Percentiles rank a stretch among this genome's conserved stretches.
phyloP scores from a whole-genome alignment of 2,113 vertebrate genomes.

The Xiphophorus couchianus region DNA sequence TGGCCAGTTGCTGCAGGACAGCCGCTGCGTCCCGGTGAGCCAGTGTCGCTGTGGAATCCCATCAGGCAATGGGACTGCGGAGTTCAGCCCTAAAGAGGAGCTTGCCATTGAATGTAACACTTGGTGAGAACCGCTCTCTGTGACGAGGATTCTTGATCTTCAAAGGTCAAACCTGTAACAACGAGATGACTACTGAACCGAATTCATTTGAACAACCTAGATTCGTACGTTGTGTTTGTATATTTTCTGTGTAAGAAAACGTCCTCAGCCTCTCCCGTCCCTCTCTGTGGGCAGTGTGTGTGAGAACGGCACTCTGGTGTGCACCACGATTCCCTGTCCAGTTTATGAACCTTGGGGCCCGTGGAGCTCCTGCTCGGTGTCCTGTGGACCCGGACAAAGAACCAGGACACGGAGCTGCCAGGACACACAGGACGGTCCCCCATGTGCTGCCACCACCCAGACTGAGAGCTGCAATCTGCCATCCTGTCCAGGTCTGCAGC shows the following conservation, averaged over 20 bases:
- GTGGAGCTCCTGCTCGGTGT: constrained; percentile 84
- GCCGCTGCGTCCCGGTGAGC: constrained; percentile 76
- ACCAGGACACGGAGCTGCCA: constrained; percentile 78
- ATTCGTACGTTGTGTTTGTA: neutral
- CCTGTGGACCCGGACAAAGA: constrained; percentile 80
- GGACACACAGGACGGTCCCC: constrained; percentile 30
- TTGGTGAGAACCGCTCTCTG: constrained; percentile 77
- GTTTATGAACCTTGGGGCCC: constrained; percentile 82
- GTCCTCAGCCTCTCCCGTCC: neutral
- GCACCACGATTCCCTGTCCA: constrained; percentile 75
- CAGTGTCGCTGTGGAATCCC: constrained; percentile 86
- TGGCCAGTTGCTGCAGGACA: constrained; percentile 84
- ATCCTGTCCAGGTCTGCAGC: constrained; percentile 78
- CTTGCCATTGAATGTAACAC: constrained; percentile 80
- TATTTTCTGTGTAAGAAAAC: neutral
- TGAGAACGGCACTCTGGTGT: constrained; percentile 81
- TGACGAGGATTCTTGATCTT: neutral
- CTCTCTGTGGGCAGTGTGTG: constrained; percentile 78
- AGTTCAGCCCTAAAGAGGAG: constrained; percentile 73
- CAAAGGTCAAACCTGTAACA: neutral
- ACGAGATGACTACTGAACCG: neutral
- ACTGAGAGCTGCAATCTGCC: constrained; percentile 65
- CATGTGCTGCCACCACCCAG: constrained; percentile 72
- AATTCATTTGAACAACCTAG: neutral
- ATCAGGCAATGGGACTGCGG: constrained; percentile 74